Conservation (phyloP, 2,888 invertebrate species). For the Adineta ricciae region DNA sequence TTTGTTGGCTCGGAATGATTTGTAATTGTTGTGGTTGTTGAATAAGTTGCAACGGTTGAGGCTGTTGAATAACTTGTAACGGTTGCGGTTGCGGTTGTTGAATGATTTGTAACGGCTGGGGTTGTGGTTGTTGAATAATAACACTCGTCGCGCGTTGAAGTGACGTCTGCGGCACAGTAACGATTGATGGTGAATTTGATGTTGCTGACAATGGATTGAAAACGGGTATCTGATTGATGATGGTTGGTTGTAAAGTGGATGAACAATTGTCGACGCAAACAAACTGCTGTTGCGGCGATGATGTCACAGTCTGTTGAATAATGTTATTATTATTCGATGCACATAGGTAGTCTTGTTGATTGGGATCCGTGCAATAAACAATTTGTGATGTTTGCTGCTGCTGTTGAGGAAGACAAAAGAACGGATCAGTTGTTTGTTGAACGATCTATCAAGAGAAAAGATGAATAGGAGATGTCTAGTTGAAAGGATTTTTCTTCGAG, state of each 20-base stretch:
- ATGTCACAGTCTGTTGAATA: not conserved
- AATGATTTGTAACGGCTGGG: not conserved
- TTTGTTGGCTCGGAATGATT: not conserved
- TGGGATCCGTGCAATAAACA: not conserved
- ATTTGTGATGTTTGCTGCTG: not conserved
- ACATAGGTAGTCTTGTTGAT: not conserved
- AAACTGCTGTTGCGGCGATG: not conserved
- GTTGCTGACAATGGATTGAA: not conserved
- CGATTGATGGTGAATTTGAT: not conserved
- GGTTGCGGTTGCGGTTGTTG: not conserved
- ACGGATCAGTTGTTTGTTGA: not conserved
- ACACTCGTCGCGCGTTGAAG: not conserved
- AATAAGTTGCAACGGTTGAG: not conserved
- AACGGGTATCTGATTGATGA: conserved; percentile 2
- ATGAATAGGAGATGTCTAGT: not conserved
- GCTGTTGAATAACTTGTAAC: not conserved
- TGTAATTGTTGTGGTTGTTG: conserved; percentile 14
- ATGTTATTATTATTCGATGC: too few relatives aligned
- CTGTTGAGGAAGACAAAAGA: not conserved
- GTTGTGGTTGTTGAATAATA: not conserved
- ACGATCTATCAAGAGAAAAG: not conserved
- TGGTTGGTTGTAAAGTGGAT: not conserved
- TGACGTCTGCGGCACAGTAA: not conserved
- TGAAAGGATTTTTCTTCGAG: not conserved
- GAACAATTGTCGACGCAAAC: not conserved